phyloP scores from a whole-genome alignment of 2,888 invertebrate species.

The Siphonodentalium dalli region DNA sequence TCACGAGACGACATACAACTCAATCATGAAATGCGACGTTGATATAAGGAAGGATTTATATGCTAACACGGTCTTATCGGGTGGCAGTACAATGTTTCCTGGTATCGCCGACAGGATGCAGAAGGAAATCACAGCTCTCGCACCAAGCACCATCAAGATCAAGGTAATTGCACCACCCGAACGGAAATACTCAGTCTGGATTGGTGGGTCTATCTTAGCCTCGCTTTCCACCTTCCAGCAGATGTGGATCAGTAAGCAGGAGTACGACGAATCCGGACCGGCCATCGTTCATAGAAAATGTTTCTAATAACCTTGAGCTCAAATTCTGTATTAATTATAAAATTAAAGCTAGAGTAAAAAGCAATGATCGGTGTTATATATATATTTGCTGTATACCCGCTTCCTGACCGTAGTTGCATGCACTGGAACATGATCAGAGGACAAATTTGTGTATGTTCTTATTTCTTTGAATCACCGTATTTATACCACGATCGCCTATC shows the following conservation, averaged over 20 bases:
- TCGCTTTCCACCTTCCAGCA: constrained; percentile 68
- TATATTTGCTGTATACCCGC: too few relatives aligned
- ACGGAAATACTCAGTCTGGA: constrained; percentile 96
- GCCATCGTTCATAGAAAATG: constrained; percentile 69
- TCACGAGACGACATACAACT: constrained; percentile 39
- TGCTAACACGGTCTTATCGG: constrained; percentile 77
- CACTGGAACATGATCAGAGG: too few relatives aligned
- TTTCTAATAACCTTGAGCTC: too few relatives aligned
- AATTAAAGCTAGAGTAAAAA: too few relatives aligned
- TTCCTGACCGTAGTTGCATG: too few relatives aligned
- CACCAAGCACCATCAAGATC: constrained; percentile 30
- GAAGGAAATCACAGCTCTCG: constrained; percentile 29
- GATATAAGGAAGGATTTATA: constrained; percentile 52
- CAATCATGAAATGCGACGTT: constrained; percentile 54
- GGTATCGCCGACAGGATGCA: constrained; percentile 67
- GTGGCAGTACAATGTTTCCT: constrained; percentile 95
- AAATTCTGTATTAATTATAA: too few relatives aligned
- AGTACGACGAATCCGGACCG: constrained; percentile 57
- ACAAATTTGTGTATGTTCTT: too few relatives aligned
- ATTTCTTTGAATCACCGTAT: too few relatives aligned
- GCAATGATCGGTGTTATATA: too few relatives aligned
- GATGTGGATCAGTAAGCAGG: constrained; percentile 58
- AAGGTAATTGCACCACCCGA: constrained; percentile 40
- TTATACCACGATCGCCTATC: too few relatives aligned
- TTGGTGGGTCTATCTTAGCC: constrained; percentile 96